Evolutionary conservation across 2,888 invertebrate genomes (phyloP), one percentile per base, ranked within the genome.

Genomic region (Caenorhabditis plicata): DNA sequence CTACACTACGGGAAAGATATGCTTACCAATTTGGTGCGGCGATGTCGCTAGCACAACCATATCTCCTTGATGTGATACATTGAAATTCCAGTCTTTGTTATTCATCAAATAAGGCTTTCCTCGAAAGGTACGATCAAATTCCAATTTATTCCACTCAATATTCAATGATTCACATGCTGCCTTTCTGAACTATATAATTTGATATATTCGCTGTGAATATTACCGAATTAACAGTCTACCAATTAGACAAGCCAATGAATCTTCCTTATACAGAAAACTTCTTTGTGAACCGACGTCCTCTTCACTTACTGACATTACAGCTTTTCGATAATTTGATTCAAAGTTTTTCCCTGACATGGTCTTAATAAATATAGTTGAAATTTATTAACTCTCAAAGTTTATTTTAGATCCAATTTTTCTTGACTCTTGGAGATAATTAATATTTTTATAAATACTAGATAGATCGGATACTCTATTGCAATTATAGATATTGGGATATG

Each of bases 51-150:
- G 39, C 7, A 72, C 70, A 8, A 81, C 77, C 17, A 71, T 64
- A 48, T 81, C 80, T 9, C 81, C 81, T 56, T 81, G 79, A 64
- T 80, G 80, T 0, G 81, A 74, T 3, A 78, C 63, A 46, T 80
- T 80, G 62, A 78, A 74, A 27, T 63, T 47, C 2, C 42, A 52
- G 7, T 54, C 45, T 11, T 61, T 62, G 7, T 19, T n/a, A 0
- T 20, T 40, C 15, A 56, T 43, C 23, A 77, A 32, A 44, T 61
- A 71, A 15, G 81, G 80, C 50, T 80, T 80, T 46, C 81, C 81
- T 7, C 62, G 54, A n/a, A 68, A 53, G 11, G 70, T 75, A 39
- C 75, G 61, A 5, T 31, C 50, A 32, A 80, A 61, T 26, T 67
- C 57, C 8, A 81, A 48, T 11, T 68, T 50, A 11, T 38, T 13